These are phyloP conservation scores for Rhingia rostrata DNA, from an alignment of 2,888 invertebrate species.

Conservation along the genomic window DNA sequence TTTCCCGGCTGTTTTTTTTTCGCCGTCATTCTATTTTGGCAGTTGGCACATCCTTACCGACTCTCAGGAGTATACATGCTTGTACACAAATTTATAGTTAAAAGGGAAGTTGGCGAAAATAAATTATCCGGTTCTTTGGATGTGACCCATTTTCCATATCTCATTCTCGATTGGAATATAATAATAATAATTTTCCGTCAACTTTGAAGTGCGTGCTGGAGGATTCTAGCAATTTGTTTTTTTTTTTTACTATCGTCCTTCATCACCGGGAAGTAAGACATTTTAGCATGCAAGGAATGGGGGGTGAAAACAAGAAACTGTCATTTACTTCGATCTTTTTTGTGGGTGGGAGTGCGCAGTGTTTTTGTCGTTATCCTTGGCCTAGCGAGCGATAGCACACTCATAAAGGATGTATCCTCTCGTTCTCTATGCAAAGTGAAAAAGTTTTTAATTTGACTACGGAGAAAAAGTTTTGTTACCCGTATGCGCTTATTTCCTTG, in stretches of 20 bases:
- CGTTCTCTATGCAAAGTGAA: constrained; percentile 63
- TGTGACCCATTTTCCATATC: constrained; percentile 66
- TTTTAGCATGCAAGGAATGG: not conserved
- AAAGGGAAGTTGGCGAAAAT: constrained; percentile 49
- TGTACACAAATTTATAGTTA: not conserved
- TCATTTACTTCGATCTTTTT: constrained; percentile 64
- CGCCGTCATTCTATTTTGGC: not conserved
- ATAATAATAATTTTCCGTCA: constrained; percentile 64
- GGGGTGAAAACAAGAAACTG: constrained; percentile 53
- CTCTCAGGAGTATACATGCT: not conserved
- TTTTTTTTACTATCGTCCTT: constrained; percentile 19
- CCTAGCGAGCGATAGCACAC: constrained; percentile 13
- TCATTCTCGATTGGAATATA: constrained; percentile 64
- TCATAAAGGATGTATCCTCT: constrained; percentile 29
- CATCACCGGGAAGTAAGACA: constrained; percentile 17
- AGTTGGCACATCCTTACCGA: constrained; percentile 18
- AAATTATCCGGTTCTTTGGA: constrained; percentile 62
- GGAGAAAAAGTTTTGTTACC: constrained; percentile 59
- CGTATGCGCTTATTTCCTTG: constrained; percentile 62
- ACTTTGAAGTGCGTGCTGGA: constrained; percentile 54
- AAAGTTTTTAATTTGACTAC: constrained; percentile 72
- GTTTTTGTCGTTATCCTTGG: not conserved
- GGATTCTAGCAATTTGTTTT: constrained; percentile 43
- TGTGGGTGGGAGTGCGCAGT: not conserved
- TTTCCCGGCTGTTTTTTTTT: constrained; percentile 52